phyloP scores from a whole-genome alignment of 1,140 invertebrate genomes.

The Drosophila kurseongensis region DNA sequence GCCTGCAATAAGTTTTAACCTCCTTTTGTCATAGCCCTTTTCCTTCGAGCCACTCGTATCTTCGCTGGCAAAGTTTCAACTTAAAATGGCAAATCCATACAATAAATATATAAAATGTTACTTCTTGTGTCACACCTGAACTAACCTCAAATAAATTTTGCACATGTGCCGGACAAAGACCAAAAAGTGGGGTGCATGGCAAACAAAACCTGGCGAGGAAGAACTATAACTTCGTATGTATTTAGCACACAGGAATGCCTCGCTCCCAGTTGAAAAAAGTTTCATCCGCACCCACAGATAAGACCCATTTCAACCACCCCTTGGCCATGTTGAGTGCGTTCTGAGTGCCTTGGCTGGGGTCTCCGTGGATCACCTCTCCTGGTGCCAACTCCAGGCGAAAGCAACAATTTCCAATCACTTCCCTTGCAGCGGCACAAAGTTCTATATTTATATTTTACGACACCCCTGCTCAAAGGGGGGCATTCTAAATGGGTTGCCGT shows the following conservation, averaged over 20 bases:
- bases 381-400: slow-evolving; percentile 54
- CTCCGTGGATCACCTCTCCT: slow-evolving; percentile 19
- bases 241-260: slow-evolving; percentile 49
- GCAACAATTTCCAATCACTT: slow-evolving; percentile 83
- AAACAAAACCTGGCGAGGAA: slow-evolving; percentile 43
- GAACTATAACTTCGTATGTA: slow-evolving; percentile 51
- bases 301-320: not conserved
- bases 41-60: slow-evolving; percentile 35
- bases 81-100: slow-evolving; percentile 82
- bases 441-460: slow-evolving; percentile 78
- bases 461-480: slow-evolving; percentile 30
- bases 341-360: slow-evolving; percentile 56
- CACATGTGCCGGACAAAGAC: slow-evolving; percentile 62
- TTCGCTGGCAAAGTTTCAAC: slow-evolving; percentile 68
- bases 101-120: slow-evolving; percentile 83
- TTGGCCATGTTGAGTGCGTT: slow-evolving; percentile 29
- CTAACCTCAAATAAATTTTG: slow-evolving; percentile 82
- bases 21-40: slow-evolving; percentile 51
- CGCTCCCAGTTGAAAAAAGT: slow-evolving; percentile 50
- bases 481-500: too few species aligned
- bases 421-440: slow-evolving; percentile 81
- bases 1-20: slow-evolving; percentile 71
- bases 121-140: slow-evolving; percentile 79
- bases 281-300: slow-evolving; percentile 20
- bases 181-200: slow-evolving; percentile 11